phyloP scores from a whole-genome alignment of 2,113 vertebrate species.

The Rhinoptilus africanus region DNA sequence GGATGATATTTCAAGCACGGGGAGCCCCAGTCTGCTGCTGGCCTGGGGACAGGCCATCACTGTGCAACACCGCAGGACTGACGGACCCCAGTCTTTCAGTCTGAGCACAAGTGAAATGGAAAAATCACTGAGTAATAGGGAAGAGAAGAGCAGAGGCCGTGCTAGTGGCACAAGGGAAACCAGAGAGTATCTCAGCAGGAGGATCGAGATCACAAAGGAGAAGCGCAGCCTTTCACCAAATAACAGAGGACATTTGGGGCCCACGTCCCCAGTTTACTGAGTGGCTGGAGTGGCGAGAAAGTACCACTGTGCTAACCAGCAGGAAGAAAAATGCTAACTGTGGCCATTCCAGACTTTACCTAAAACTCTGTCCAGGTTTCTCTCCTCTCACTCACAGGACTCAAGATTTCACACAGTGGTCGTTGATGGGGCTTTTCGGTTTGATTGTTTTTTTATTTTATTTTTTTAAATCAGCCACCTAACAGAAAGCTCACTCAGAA shows the following conservation, averaged over 20 bases:
- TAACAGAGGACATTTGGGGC: not conserved
- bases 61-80: not conserved
- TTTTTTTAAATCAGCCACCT: not conserved
- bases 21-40: no score
- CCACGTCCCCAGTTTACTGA: not conserved
- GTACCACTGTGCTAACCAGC: not conserved
- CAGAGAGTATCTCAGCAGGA: fast-evolving
- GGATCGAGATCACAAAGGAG: fast-evolving
- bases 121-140: not conserved
- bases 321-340: not conserved
- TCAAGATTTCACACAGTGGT: not conserved
- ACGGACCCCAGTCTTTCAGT: fast-evolving
- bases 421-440: not conserved
- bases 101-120: not conserved
- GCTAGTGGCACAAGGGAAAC: not conserved
- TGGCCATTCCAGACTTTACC: not conserved
- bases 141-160: not conserved
- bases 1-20: not conserved
- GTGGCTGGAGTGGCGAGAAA: not conserved
- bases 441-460: not conserved
- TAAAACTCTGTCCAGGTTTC: not conserved
- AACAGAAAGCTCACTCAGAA: not conserved
- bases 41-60: not conserved
- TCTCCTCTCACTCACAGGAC: not conserved
- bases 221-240: not conserved